These are phyloP conservation scores for Cataglyphis rosenhaueri DNA, from an alignment of 2,888 invertebrate genomes.

Conservation along the genomic window DNA sequence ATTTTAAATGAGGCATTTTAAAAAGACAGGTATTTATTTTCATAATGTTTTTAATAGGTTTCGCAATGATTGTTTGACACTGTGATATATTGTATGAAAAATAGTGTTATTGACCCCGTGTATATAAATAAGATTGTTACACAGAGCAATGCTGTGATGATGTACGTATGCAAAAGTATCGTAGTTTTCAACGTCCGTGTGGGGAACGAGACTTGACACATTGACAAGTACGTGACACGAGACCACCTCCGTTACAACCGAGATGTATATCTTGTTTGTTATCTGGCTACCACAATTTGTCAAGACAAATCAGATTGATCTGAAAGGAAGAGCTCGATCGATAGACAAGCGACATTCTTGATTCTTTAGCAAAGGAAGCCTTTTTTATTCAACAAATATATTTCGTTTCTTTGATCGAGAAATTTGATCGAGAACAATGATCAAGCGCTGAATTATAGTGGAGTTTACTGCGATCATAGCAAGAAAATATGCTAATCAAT, in stretches of 20 bases:
- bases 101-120: background rate
- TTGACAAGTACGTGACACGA: slow-evolving; percentile 74
- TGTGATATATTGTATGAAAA: background rate
- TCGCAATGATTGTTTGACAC: slow-evolving; percentile 2
- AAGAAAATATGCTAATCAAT: slow-evolving; percentile 9
- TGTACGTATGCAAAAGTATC: slow-evolving; percentile 47
- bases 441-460: background rate
- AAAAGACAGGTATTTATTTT: background rate
- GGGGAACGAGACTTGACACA: slow-evolving; percentile 69
- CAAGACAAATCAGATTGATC: slow-evolving; percentile 70
- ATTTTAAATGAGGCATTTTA: background rate
- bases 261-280: slow-evolving; percentile 69
- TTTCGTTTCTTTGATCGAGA: background rate
- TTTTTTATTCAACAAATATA: background rate
- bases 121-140: slow-evolving; percentile 32
- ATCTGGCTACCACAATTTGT: slow-evolving; percentile 78
- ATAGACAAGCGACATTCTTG: slow-evolving; percentile 42
- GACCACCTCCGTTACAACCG: slow-evolving; percentile 74
- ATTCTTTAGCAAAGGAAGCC: background rate
- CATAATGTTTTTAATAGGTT: background rate
- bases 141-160: slow-evolving; percentile 45
- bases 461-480: background rate
- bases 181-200: slow-evolving; percentile 56
- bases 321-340: slow-evolving; percentile 62
- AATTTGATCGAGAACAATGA: slow-evolving; percentile 34